Percentiles rank a stretch among this genome's conserved stretches.
phyloP scores from a whole-genome alignment of 1,140 invertebrate genomes.

The Dolichoris vasculosae region DNA sequence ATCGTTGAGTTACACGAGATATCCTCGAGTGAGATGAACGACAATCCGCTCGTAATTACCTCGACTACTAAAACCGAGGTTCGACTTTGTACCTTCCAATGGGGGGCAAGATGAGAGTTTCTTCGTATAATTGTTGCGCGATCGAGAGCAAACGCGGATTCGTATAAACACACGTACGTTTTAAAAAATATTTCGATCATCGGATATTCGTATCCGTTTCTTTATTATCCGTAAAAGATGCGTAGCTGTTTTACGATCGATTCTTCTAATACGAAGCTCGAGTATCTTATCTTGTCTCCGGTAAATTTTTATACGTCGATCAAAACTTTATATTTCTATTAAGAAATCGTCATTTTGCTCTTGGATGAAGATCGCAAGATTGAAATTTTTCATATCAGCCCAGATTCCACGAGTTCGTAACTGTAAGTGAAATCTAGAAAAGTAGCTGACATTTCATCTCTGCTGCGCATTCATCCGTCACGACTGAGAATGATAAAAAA shows the following conservation, averaged over 20 bases:
- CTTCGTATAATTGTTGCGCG: too few relatives aligned
- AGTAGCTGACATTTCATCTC: neutral
- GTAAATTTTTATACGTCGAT: neutral
- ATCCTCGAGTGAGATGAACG: too few relatives aligned
- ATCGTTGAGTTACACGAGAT: too few relatives aligned
- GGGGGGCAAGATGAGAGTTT: too few relatives aligned
- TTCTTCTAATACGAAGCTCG: neutral
- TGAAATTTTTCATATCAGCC: neutral
- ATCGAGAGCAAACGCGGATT: too few relatives aligned
- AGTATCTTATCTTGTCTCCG: neutral
- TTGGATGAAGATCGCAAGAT: neutral
- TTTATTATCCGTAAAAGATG: neutral
- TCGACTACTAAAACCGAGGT: too few relatives aligned
- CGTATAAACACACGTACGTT: too few relatives aligned
- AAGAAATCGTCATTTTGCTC: neutral
- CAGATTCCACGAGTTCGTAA: neutral
- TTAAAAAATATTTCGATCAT: too few relatives aligned
- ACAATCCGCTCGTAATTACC: too few relatives aligned
- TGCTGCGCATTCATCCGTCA: neutral
- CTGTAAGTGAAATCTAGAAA: neutral
- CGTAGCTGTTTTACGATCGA: neutral
- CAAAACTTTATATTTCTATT: neutral
- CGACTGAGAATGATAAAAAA: neutral
- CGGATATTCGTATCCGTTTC: neutral
- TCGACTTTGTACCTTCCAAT: too few relatives aligned